phyloP scores from a whole-genome alignment of 92 coral and sea anemone genomes.

The Zoanthus solanderi region DNA sequence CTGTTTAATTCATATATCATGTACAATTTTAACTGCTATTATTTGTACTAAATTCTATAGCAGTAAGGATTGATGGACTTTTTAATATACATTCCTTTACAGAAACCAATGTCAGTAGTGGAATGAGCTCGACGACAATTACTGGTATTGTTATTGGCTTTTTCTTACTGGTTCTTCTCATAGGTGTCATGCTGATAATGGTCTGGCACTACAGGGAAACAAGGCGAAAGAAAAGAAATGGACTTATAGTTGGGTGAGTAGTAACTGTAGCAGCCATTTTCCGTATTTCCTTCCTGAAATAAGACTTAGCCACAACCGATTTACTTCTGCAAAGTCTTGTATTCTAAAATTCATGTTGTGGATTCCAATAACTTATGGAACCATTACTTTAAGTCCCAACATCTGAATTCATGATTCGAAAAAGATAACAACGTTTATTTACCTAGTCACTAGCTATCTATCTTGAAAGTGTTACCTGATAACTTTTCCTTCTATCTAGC shows the following conservation, averaged over 20 bases:
- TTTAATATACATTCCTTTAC: background rate
- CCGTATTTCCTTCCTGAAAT: background rate
- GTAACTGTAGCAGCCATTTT: background rate
- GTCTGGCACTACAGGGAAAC: constrained; percentile 1
- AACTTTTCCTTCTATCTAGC: background rate
- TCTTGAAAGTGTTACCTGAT: no score
- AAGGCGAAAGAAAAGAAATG: constrained; percentile 22
- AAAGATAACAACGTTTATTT: no score
- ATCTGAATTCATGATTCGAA: background rate
- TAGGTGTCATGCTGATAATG: background rate
- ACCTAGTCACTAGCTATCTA: background rate
- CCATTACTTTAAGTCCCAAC: background rate
- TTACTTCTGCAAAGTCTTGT: no score
- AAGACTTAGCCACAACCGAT: no score
- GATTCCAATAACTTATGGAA: no score
- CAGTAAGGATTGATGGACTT: no score
- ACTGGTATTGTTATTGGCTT: constrained; percentile 1
- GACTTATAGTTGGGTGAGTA: constrained; percentile 34
- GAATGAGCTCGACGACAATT: background rate
- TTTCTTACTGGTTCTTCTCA: background rate
- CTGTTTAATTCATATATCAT: no score
- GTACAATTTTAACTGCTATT: no score
- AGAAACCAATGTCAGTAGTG: background rate
- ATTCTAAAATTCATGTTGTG: no score
- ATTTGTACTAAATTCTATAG: no score